Conservation (phyloP, 2,797 vertebrate species). For the Hephaestus fuliginosus region DNA sequence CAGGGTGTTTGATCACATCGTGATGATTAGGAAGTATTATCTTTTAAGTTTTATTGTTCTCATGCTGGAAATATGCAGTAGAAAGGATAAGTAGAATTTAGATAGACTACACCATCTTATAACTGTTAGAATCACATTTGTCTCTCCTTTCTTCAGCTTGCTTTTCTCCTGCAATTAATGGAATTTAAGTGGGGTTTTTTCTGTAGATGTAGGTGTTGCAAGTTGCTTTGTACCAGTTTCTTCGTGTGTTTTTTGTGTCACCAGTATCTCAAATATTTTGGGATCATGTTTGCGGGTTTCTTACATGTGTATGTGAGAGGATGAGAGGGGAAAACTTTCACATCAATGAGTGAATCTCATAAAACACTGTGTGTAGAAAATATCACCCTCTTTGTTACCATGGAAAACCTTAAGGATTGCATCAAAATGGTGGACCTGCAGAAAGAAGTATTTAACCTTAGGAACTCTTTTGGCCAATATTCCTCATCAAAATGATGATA, state of each 20-base stretch:
- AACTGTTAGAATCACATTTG: background rate
- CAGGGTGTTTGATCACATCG: background rate
- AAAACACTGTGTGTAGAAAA: slow-evolving; percentile 22
- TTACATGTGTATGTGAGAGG: slow-evolving; percentile 48
- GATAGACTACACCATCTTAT: background rate
- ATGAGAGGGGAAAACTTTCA: slow-evolving; percentile 42
- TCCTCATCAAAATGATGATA: background rate
- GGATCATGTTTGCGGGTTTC: slow-evolving; percentile 26
- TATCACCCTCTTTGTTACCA: background rate
- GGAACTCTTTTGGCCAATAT: background rate
- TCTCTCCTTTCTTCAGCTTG: background rate
- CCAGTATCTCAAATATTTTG: slow-evolving; percentile 31
- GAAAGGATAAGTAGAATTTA: background rate
- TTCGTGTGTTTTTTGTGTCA: slow-evolving; percentile 7
- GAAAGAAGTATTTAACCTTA: background rate
- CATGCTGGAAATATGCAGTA: background rate
- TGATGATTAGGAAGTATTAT: background rate
- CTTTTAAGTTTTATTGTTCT: background rate
- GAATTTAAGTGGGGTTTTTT: background rate
- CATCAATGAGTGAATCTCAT: slow-evolving; percentile 41
- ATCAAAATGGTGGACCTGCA: background rate
- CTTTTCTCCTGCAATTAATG: background rate
- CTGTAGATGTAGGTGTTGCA: background rate
- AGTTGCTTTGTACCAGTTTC: background rate
- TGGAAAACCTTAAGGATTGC: background rate